Evolutionary conservation across 2,888 invertebrate genomes (phyloP), one percentile per base, ranked within the genome.

Genomic region (Ctena decussata): DNA sequence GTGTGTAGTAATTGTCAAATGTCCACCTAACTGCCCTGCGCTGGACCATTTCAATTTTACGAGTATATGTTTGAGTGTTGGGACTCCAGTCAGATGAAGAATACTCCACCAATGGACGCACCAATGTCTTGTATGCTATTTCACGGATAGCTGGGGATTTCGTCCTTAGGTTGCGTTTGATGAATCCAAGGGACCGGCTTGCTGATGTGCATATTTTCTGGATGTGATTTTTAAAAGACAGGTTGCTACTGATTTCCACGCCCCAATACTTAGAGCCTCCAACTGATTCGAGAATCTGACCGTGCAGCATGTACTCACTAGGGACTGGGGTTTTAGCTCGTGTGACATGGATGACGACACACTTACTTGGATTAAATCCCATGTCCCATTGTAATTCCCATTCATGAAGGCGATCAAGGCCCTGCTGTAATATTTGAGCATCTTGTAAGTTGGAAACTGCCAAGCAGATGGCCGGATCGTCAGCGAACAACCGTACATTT

Each of bases 21-120:
- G 44, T 44, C 77, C 77, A 77, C 18, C 77, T 30, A n/a, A 46
- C 44, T 1, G 77, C 77, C 30, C 77, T 11, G 41, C 65, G 65
- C 35, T 77, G 77, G 15, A 77, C 77, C 69, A 69, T 65, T 24
- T 77, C 77, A 39, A 77, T 41, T 65, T 69, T 69, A 27, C 41
- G 21, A 44, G 44, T 77, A 32, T 69, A 44, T n/a, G 5, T 18
- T 32, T 44, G 41, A 30, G 77, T 77, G 44, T 77, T 37, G 12
- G 69, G 77, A n/a, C 30, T 27, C 77, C 69, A 77, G n/a, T 39
- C 69, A 24, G 65, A 11, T 24, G 49, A 41, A 30, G 77, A 57
- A 21, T 77, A 77, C 27, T 77, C 77, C 49, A 77, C 30, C 30
- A 49, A 60, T 24, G 65, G 77, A 46, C 77, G 65, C 30, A 77